Percentiles rank a stretch among this genome's conserved stretches.
Evolutionary conservation across 2,888 invertebrate species (phyloP).

Genomic region (Ypsolopha scabrella): DNA sequence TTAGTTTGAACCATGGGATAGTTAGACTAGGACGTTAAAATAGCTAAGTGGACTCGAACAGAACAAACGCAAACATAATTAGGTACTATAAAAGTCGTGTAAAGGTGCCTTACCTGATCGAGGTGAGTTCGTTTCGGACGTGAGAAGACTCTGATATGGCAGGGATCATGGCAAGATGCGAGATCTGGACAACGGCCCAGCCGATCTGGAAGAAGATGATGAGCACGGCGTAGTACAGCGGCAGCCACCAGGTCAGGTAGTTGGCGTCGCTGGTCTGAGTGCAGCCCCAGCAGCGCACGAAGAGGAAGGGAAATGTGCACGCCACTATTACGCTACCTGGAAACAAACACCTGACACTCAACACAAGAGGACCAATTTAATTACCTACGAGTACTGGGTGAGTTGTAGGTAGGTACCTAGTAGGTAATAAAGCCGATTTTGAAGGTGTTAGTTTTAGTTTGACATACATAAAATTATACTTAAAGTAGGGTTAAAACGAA

Average conservation of each 20-base stretch:
- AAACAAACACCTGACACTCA: constrained; percentile 11
- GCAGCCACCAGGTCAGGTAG: constrained; percentile 62
- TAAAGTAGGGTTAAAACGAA: no score
- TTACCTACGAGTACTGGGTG: no score
- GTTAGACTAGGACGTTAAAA: no score
- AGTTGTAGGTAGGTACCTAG: no score
- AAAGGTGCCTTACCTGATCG: constrained; percentile 74
- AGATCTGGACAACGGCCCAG: constrained; percentile 95
- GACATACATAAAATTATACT: no score
- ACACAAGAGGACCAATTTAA: no score
- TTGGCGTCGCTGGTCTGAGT: constrained; percentile 29
- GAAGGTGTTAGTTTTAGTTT: no score
- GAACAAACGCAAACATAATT: no score
- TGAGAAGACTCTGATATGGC: constrained; percentile 77
- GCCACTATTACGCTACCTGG: constrained; percentile 76
- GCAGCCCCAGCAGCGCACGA: constrained; percentile 77
- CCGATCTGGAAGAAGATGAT: constrained; percentile 90
- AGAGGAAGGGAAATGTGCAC: constrained; percentile 82
- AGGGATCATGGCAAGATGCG: constrained; percentile 92
- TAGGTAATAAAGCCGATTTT: no score
- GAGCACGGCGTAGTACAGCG: constrained; percentile 66
- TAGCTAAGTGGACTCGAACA: no score
- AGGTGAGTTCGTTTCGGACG: constrained; percentile 82
- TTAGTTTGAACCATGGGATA: no score
- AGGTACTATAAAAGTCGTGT: no score